Conservation (phyloP, 64 coral and sea anemone species). For the Orbicella faveolata region DNA sequence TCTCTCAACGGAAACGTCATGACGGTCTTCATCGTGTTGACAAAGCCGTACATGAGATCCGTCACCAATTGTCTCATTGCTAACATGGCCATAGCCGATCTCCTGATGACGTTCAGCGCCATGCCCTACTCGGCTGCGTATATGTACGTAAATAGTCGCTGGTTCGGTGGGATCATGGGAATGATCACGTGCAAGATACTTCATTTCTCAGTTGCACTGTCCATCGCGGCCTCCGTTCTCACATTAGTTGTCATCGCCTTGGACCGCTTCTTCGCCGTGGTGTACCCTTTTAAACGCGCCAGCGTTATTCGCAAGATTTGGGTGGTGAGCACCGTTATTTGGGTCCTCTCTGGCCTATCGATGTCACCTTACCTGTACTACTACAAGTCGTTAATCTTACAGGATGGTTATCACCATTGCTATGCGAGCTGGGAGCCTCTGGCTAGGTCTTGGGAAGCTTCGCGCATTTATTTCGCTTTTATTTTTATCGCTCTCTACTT, state of each 20-base stretch:
- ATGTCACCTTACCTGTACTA: slow-evolving; percentile 55
- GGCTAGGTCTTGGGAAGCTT: neutral
- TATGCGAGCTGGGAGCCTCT: slow-evolving; percentile 30
- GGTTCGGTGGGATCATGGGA: slow-evolving; percentile 71
- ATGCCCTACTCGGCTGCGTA: slow-evolving; percentile 66
- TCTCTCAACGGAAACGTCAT: slow-evolving; percentile 59
- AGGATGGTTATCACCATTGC: slow-evolving; percentile 32
- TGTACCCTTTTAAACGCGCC: slow-evolving; percentile 59
- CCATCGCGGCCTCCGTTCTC: slow-evolving; percentile 66
- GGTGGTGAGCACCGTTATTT: slow-evolving; percentile 22
- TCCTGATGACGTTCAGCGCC: slow-evolving; percentile 57
- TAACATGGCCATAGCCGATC: slow-evolving; percentile 76
- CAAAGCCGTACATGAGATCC: slow-evolving; percentile 60
- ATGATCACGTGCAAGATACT: slow-evolving; percentile 61
- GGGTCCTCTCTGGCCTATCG: slow-evolving; percentile 12
- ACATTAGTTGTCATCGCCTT: slow-evolving; percentile 60
- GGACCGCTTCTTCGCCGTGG: slow-evolving; percentile 73
- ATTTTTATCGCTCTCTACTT: slow-evolving; percentile 57
- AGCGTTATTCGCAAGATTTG: slow-evolving; percentile 55
- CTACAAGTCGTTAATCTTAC: neutral
- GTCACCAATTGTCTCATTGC: slow-evolving; percentile 70
- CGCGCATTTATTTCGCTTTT: slow-evolving; percentile 38
- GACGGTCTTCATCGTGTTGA: slow-evolving; percentile 53
- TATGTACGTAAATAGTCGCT: slow-evolving; percentile 30
- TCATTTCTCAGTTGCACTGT: slow-evolving; percentile 27